Evolutionary conservation across 2,113 vertebrate species (phyloP), one percentile per base, ranked within the genome.

Genomic region (Geothlypis trichas): DNA sequence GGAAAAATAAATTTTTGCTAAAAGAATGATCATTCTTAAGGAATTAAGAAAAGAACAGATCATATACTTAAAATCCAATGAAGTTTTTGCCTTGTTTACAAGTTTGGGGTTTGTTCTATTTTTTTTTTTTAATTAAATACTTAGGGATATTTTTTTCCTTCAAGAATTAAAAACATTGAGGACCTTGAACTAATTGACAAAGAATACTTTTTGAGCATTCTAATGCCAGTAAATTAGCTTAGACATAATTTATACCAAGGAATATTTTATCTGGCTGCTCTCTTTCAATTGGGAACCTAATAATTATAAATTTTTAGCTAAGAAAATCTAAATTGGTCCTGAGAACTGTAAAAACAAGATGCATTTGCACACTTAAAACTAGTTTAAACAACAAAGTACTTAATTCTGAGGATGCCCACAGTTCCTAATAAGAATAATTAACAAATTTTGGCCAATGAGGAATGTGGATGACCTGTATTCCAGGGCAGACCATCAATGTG

Each of bases 171-270:
- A 76, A 77, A 13, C 6, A 17, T 33, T 42, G 15, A 61, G 22
- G 19, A 66, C 3, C 5, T 79, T 9, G 39, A 57, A 71, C 0
- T 1, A 8, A 39, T 7, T 35, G 17, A 41, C 7, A 52, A 24
- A 57, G 2, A 7, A n/a, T 74, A 57, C 22, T 49, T 80, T 77
- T 26, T 79, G 14, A 67, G 33, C 3, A 3, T 87, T 62, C 11
- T 84, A 52, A 57, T 52, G 10, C 6, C 37, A 71, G 3, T 26
- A 67, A 62, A 68, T 44, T 58, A 75, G 23, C 15, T 78, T 17
- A 61, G 17, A 7, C 23, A 16, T n/a, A 46, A 30, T 20, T 63
- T 65, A 68, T 1, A 26, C 2, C 0, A 6, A 81, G 14, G 5
- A 42, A 4, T 15, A 17, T 62, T 47, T n/a, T 59, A 9, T 57